These are phyloP conservation scores for Odontothrips loti DNA, from an alignment of 2,888 invertebrate species.

Conservation along the genomic window DNA sequence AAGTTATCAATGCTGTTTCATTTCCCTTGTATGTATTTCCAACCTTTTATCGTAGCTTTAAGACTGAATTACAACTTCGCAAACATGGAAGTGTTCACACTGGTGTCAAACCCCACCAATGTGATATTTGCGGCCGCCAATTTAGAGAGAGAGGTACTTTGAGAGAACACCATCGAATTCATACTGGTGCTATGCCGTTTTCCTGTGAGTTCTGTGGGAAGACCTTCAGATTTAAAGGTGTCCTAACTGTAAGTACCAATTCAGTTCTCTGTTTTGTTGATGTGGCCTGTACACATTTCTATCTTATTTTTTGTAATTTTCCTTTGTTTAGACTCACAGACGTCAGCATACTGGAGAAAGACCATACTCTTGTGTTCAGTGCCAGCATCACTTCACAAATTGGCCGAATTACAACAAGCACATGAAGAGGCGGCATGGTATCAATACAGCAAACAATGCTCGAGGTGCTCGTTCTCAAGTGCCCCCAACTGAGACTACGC, in stretches of 20 bases:
- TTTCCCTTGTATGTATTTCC: neutral
- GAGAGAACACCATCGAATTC: constrained; percentile 68
- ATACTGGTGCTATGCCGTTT: constrained; percentile 74
- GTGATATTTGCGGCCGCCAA: constrained; percentile 49
- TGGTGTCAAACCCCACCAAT: constrained; percentile 42
- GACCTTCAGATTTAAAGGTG: constrained; percentile 70
- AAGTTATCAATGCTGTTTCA: neutral
- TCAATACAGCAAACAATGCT: constrained; percentile 35
- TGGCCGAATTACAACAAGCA: constrained; percentile 82
- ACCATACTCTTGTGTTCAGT: constrained; percentile 68
- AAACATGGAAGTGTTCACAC: constrained; percentile 58
- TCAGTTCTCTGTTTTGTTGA: constrained; percentile 30
- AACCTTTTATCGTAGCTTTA: constrained; percentile 45
- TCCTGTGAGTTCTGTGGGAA: constrained; percentile 71
- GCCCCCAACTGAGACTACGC: no score
- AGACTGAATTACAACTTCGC: constrained; percentile 53
- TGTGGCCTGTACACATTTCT: constrained; percentile 15
- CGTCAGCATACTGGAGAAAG: constrained; percentile 63
- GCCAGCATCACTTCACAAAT: constrained; percentile 70
- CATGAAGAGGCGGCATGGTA: constrained; percentile 66
- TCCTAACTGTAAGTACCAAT: constrained; percentile 54
- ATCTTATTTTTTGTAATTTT: constrained; percentile 28
- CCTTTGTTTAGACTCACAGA: constrained; percentile 56
- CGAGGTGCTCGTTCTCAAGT: no score
- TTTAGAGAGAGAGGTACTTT: constrained; percentile 67